phyloP scores from a whole-genome alignment of 2,888 invertebrate genomes.

The Eutolmus rufibarbis region DNA sequence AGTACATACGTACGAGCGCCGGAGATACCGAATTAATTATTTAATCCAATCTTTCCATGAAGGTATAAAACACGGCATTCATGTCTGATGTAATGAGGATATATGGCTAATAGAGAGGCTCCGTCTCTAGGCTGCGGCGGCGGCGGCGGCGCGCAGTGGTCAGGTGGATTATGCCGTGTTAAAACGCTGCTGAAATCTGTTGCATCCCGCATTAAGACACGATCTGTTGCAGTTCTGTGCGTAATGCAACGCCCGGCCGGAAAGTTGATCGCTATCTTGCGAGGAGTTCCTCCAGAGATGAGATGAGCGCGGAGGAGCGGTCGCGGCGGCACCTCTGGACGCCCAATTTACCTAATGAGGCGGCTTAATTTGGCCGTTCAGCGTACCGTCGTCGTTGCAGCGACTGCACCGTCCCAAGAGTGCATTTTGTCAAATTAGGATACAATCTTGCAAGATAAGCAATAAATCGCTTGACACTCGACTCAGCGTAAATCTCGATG shows the following conservation, averaged over 20 bases:
- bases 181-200: constrained; percentile 30
- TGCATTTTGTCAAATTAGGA: constrained; percentile 18
- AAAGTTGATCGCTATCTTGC: constrained; percentile 23
- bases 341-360: not conserved
- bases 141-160: not conserved
- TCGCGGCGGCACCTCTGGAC: not conserved
- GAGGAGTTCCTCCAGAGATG: not conserved
- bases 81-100: constrained; percentile 48
- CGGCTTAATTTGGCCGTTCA: not conserved
- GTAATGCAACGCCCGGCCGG: constrained; percentile 12
- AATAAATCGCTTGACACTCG: constrained; percentile 27
- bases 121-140: not conserved
- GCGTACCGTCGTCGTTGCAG: not conserved
- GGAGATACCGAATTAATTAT: constrained; percentile 49
- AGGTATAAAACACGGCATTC: constrained; percentile 52
- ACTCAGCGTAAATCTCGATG: constrained; percentile 10
- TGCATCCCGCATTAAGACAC: constrained; percentile 31
- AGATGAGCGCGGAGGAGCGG: not conserved
- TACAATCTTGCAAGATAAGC: constrained; percentile 17
- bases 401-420: not conserved
- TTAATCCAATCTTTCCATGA: constrained; percentile 52
- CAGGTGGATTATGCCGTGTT: constrained; percentile 33
- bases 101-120: constrained; percentile 27
- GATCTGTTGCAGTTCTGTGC: constrained; percentile 34
- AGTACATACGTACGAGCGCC: not conserved